A percentile compares a stretch with the other conserved stretches of the same genome.
Evolutionary conservation across 2,888 invertebrate genomes (phyloP).

Genomic region (Dasysyrphus tricinctus): DNA sequence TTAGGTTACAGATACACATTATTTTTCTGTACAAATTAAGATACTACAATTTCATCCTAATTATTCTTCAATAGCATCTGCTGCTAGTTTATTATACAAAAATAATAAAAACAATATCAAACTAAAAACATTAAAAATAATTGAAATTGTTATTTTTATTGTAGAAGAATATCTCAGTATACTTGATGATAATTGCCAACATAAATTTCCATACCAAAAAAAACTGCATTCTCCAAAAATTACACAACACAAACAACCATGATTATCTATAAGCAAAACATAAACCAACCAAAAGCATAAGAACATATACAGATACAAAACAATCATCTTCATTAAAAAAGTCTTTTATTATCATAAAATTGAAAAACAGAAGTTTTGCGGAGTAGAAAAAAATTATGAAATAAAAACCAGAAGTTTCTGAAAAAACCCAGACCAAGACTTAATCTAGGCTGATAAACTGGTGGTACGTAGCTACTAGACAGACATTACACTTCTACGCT

Average conservation of each 20-base stretch:
- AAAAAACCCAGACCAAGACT: slow-evolving; percentile 22
- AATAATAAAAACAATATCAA: background rate
- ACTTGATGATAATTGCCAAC: slow-evolving; percentile 10
- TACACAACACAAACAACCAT: slow-evolving; percentile 22
- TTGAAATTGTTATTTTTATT: slow-evolving; percentile 24
- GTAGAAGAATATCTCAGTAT: background rate
- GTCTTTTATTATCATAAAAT: slow-evolving; percentile 51
- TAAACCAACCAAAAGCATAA: slow-evolving; percentile 3
- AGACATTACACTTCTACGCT: slow-evolving; percentile 19
- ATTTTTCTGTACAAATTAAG: background rate
- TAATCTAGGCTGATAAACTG: slow-evolving; percentile 47
- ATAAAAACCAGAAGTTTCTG: slow-evolving; percentile 61
- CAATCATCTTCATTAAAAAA: slow-evolving; percentile 33
- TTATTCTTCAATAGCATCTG: background rate
- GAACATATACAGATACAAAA: slow-evolving; percentile 44
- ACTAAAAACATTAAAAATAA: slow-evolving; percentile 14
- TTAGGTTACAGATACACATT: background rate
- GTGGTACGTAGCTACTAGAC: slow-evolving; percentile 26
- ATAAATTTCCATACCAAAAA: background rate
- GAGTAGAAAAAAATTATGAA: slow-evolving; percentile 47
- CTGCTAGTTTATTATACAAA: slow-evolving; percentile 15
- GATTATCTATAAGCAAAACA: slow-evolving; percentile 4
- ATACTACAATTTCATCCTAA: background rate
- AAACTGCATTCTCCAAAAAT: slow-evolving; percentile 25
- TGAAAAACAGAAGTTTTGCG: slow-evolving; percentile 44